Conservation (phyloP, 2,888 invertebrate genomes). For the Argynnis bischoffii region DNA sequence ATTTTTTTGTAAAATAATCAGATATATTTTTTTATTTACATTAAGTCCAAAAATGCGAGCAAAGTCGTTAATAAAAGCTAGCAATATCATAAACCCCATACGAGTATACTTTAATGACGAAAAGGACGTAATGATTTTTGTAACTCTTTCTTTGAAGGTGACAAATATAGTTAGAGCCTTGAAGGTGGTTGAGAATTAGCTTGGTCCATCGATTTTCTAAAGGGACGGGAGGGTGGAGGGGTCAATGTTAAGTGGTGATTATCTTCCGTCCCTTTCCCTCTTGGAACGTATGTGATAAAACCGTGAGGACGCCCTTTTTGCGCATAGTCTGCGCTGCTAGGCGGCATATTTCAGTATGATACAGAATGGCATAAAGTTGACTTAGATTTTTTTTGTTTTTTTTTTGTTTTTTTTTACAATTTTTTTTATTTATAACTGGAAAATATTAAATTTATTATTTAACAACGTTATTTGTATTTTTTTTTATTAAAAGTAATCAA, state of each 20-base stretch:
- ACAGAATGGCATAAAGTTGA: constrained; percentile 49
- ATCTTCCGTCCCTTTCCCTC: constrained; percentile 55
- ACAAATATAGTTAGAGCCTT: constrained; percentile 49
- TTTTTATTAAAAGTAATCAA: too few relatives aligned
- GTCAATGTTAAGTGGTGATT: constrained; percentile 42
- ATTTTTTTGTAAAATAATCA: neutral
- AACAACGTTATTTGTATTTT: too few relatives aligned
- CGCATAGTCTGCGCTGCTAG: constrained; percentile 78
- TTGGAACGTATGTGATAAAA: constrained; percentile 76
- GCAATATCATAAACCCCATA: neutral
- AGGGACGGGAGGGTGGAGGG: constrained; percentile 34
- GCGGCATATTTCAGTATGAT: constrained; percentile 74
- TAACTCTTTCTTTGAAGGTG: constrained; percentile 46
- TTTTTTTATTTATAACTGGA: neutral
- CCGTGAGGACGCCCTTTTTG: constrained; percentile 79
- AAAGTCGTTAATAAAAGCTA: neutral
- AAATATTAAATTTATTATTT: neutral
- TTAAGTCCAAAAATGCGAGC: neutral
- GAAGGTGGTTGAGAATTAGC: constrained; percentile 39
- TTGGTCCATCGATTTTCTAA: constrained; percentile 44
- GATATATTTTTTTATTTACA: neutral
- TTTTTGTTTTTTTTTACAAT: constrained; percentile 11
- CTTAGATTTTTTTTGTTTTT: constrained; percentile 28
- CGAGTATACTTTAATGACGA: constrained; percentile 49
- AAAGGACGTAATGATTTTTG: constrained; percentile 65